These are phyloP conservation scores for Caenorhabditis briggsae DNA, from an alignment of 1,140 invertebrate genomes.

Conservation along the genomic window DNA sequence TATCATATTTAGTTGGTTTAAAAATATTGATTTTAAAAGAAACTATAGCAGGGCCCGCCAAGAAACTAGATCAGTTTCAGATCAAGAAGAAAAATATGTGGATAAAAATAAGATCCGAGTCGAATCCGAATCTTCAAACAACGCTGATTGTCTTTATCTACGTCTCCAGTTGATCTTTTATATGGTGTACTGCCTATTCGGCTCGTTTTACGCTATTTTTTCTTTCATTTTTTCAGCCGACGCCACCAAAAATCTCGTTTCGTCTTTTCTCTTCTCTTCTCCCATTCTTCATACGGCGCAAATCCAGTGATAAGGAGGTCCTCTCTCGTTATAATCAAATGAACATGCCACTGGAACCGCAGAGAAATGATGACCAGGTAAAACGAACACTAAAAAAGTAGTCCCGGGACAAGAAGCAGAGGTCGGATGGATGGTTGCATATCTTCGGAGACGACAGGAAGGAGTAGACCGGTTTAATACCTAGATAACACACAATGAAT, in stretches of 20 bases:
- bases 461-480: conserved; percentile 7
- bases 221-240: not conserved
- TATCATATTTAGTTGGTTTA: no score
- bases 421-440: conserved; percentile 8
- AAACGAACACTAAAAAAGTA: conserved; percentile 34
- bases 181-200: conserved; percentile 41
- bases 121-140: not conserved
- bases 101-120: not conserved
- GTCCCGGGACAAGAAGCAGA: conserved; percentile 11
- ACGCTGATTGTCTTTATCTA: conserved; percentile 16
- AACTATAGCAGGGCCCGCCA: no score
- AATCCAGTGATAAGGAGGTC: conserved; percentile 36
- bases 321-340: conserved; percentile 29
- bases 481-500: conserved; percentile 39
- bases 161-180: conserved; percentile 31
- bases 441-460: not conserved
- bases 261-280: no score
- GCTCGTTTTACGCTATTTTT: conserved; percentile 54
- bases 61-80: not conserved
- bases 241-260: conserved; percentile 41
- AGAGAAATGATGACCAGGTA: conserved; percentile 37
- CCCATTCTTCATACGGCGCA: not conserved
- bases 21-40: no score
- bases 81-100: not conserved
- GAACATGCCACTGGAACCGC: conserved; percentile 51